phyloP scores from a whole-genome alignment of 2,113 vertebrate genomes.

The Noturus placidus region DNA sequence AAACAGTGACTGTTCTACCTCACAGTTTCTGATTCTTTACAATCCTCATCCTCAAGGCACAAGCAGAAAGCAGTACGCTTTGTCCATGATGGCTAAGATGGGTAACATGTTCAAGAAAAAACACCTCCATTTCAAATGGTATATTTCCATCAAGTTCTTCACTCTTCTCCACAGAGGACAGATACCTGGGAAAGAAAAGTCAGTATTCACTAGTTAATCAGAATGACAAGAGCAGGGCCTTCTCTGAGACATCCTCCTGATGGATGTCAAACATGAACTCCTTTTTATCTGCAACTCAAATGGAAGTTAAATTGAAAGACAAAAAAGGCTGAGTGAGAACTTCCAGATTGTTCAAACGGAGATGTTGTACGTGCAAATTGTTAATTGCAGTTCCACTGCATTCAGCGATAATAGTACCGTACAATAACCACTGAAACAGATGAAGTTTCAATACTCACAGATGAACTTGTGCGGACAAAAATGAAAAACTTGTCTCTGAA shows the following conservation, averaged over 20 bases:
- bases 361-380: not conserved
- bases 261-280: not conserved
- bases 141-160: not conserved
- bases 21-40: not conserved
- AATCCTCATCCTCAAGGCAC: slow-evolving; percentile 8
- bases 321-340: not conserved
- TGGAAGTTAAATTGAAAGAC: not conserved
- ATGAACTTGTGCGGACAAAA: slow-evolving; percentile 4
- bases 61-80: not conserved
- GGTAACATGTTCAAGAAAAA: not conserved
- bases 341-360: not conserved
- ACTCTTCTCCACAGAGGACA: not conserved
- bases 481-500: not conserved
- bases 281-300: not conserved
- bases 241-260: not conserved
- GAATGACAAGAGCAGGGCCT: not conserved
- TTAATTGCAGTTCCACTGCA: not conserved
- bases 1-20: not conserved
- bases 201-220: not conserved
- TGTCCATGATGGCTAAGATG: not conserved
- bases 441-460: not conserved
- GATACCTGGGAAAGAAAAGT: not conserved
- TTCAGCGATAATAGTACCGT: not conserved
- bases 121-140: not conserved
- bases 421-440: not conserved